A percentile compares a stretch with the other conserved stretches of the same genome.
phyloP scores from a whole-genome alignment of 2,113 vertebrate genomes.

The Hyperopisus bebe region DNA sequence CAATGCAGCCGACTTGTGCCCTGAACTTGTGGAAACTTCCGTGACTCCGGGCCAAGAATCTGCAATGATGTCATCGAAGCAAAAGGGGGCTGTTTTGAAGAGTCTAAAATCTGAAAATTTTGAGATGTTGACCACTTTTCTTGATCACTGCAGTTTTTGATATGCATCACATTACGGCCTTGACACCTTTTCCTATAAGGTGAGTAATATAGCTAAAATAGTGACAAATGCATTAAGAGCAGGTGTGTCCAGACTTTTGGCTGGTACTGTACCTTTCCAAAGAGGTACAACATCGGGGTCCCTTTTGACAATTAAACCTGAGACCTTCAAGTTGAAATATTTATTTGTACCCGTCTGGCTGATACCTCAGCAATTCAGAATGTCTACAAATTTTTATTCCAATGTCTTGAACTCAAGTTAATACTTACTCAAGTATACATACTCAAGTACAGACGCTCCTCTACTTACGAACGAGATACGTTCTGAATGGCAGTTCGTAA shows the following conservation, averaged over 20 bases:
- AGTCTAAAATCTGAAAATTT: background rate
- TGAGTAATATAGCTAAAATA: background rate
- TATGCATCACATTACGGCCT: background rate
- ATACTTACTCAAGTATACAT: too few relatives aligned
- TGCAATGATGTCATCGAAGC: background rate
- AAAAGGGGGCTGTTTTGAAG: background rate
- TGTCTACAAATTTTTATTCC: background rate
- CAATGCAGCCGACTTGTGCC: background rate
- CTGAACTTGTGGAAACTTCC: background rate
- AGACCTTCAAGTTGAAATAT: background rate
- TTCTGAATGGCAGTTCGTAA: too few relatives aligned
- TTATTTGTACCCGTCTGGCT: background rate
- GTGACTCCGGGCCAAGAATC: background rate
- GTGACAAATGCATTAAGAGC: background rate
- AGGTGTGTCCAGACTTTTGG: background rate
- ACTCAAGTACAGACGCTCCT: too few relatives aligned
- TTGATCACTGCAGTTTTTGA: background rate
- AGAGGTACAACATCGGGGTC: background rate
- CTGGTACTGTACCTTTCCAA: background rate
- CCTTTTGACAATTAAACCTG: background rate
- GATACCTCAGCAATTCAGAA: background rate
- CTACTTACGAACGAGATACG: too few relatives aligned
- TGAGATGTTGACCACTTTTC: background rate
- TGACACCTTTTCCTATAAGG: background rate
- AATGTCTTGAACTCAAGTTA: background rate